These are phyloP conservation scores for Megalops atlanticus DNA, from an alignment of 2,113 vertebrate species.

Conservation along the genomic window DNA sequence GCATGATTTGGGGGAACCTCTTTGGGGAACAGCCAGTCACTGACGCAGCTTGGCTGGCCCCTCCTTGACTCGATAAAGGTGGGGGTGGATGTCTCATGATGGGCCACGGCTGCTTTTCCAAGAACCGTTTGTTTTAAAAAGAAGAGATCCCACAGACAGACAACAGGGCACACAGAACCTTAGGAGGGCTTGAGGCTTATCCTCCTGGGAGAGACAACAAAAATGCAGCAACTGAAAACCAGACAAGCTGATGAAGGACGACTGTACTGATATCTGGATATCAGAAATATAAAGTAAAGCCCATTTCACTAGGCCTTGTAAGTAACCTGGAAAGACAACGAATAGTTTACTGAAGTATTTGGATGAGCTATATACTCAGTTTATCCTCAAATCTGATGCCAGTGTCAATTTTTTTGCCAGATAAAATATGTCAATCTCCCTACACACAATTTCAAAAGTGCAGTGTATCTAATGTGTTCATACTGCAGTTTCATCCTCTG, in stretches of 20 bases:
- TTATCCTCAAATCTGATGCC: neutral
- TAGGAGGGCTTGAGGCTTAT: neutral
- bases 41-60: neutral
- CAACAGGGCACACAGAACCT: neutral
- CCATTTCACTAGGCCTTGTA: neutral
- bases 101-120: conserved; percentile 16
- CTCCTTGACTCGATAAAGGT: neutral
- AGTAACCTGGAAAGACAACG: neutral
- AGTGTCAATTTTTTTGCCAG: no score
- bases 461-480: no score
- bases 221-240: neutral
- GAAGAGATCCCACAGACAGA: conserved; percentile 10
- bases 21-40: neutral
- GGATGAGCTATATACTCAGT: neutral
- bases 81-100: conserved; percentile 13
- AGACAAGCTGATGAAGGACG: neutral
- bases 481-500: no score
- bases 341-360: neutral
- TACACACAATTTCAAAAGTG: no score
- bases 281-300: neutral
- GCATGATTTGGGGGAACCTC: neutral
- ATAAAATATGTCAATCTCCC: no score
- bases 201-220: neutral
- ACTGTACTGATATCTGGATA: neutral
- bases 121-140: neutral